These are phyloP conservation scores for Lucifuga dentata DNA, from an alignment of 2,113 vertebrate genomes.

Conservation along the genomic window DNA sequence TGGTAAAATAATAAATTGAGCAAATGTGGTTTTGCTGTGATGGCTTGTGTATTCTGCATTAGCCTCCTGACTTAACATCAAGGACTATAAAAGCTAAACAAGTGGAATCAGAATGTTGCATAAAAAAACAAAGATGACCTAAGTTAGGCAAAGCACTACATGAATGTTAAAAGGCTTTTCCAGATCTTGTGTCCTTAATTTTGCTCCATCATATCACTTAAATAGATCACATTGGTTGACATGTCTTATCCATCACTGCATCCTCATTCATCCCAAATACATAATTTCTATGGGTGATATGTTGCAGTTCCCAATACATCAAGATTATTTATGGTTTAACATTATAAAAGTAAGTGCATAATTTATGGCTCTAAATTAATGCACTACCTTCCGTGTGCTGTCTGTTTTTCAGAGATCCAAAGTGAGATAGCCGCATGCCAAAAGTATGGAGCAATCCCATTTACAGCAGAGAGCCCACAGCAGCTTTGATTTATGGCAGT, in stretches of 20 bases:
- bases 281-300: conserved; percentile 81
- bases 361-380: conserved; percentile 85
- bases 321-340: conserved; percentile 85
- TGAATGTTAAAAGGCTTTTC: conserved; percentile 59
- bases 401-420: conserved; percentile 81
- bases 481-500: conserved; percentile 82
- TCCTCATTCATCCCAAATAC: conserved; percentile 81
- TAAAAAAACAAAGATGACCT: conserved; percentile 38
- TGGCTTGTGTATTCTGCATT: conserved; percentile 3
- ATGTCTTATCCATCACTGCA: conserved; percentile 80
- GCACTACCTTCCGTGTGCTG: conserved; percentile 81
- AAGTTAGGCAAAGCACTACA: conserved; percentile 32
- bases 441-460: conserved; percentile 83
- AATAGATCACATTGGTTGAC: conserved; percentile 76
- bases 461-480: conserved; percentile 76
- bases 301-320: conserved; percentile 80
- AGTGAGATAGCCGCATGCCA: conserved; percentile 81
- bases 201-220: conserved; percentile 68
- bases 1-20: conserved; percentile 10
- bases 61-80: background rate
- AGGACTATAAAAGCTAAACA: conserved; percentile 1
- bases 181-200: conserved; percentile 66
- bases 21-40: conserved; percentile 7
- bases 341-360: conserved; percentile 86
- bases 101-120: background rate